phyloP scores from a whole-genome alignment of 35 echinoderm and acorn worm genomes.

The Apostichopus japonicus region DNA sequence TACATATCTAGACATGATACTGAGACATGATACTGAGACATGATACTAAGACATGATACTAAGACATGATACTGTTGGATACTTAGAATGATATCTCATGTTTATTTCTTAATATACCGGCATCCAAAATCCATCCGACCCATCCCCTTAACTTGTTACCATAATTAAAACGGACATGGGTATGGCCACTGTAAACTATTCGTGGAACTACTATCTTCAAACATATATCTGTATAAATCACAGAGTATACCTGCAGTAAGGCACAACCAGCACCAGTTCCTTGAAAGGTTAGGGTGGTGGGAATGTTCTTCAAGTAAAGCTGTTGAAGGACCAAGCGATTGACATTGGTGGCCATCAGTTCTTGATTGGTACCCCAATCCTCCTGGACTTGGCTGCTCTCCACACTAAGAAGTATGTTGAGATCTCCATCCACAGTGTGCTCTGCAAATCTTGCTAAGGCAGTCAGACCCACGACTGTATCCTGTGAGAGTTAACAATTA shows the following conservation, averaged over 20 bases:
- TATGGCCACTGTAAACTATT: no score
- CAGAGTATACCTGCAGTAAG: slow-evolving; percentile 49
- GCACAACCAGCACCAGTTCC: slow-evolving; percentile 72
- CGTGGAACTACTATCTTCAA: neutral
- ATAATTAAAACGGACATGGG: no score
- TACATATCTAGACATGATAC: no score
- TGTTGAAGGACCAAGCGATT: slow-evolving; percentile 78
- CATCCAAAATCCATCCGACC: no score
- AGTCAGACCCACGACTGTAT: slow-evolving; percentile 82
- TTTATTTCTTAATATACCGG: no score
- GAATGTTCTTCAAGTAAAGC: slow-evolving; percentile 26
- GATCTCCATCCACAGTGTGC: slow-evolving; percentile 37
- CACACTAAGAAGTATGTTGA: neutral
- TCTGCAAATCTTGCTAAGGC: slow-evolving; percentile 70
- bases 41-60: neutral
- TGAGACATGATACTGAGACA: neutral
- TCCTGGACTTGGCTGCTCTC: neutral
- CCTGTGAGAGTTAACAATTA: slow-evolving; percentile 30
- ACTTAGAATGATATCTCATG: no score
- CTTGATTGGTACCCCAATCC: neutral
- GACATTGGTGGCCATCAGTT: slow-evolving; percentile 33
- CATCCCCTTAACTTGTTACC: no score
- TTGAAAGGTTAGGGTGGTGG: slow-evolving; percentile 53
- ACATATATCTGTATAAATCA: neutral
- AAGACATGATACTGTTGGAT: neutral